Evolutionary conservation across 2,888 invertebrate genomes (phyloP).

Genomic region (Drepanosiphum platanoidis): DNA sequence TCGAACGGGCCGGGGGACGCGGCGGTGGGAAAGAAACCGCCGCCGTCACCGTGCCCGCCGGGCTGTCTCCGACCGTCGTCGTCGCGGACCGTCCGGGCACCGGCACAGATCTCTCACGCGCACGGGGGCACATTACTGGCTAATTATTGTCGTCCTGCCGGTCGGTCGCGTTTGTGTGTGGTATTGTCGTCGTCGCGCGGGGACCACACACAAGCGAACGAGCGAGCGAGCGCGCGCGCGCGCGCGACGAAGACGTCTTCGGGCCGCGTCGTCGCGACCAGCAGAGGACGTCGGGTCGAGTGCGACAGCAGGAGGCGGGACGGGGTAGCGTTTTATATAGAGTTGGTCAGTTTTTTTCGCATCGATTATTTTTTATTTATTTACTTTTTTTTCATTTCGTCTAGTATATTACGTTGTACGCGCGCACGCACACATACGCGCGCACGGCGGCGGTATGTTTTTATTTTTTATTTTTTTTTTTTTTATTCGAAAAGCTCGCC

Average conservation of each 20-base stretch:
- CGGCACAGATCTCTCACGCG: not conserved
- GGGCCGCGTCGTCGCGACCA: not conserved
- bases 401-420: not conserved
- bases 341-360: constrained; percentile 18
- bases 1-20: not conserved
- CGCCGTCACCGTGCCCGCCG: constrained; percentile 43
- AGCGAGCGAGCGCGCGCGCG: not conserved
- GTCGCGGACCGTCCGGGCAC: not conserved
- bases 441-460: constrained; percentile 24
- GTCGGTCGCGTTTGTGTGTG: constrained; percentile 41
- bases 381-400: not conserved
- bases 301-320: not conserved
- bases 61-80: constrained; percentile 45
- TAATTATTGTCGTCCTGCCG: constrained; percentile 54
- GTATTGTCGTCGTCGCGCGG: constrained; percentile 57
- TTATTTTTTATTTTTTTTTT: constrained; percentile 2
- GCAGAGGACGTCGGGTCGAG: not conserved
- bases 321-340: not conserved
- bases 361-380: constrained; percentile 32
- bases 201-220: constrained; percentile 48
- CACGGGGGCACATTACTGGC: constrained; percentile 53
- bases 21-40: constrained; percentile 43
- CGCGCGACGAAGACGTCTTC: constrained; percentile 12
- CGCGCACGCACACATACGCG: not conserved
- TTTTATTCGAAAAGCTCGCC: constrained; percentile 56